These are phyloP conservation scores for Aplysina aerophoba DNA, from an alignment of 37 sponge, comb jelly and placozoan species.

Conservation along the genomic window DNA sequence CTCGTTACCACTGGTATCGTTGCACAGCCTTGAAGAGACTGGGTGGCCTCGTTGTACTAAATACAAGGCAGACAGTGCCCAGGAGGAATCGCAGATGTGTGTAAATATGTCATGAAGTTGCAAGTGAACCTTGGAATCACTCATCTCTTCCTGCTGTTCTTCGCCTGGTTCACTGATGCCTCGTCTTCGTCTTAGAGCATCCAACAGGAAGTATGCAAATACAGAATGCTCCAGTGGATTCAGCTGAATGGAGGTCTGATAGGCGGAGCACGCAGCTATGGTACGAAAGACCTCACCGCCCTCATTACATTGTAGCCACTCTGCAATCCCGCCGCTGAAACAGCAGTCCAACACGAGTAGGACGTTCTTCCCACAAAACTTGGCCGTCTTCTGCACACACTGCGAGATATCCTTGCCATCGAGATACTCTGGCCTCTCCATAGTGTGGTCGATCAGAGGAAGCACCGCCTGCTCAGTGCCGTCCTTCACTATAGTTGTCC, in stretches of 20 bases:
- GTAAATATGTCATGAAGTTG: constrained; percentile 11
- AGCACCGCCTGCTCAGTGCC: constrained; percentile 2
- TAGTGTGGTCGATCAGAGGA: constrained; percentile 11
- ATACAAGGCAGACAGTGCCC: constrained; percentile 29
- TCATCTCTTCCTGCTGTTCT: too few species aligned
- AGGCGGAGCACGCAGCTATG: constrained; percentile 15
- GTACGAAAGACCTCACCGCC: not conserved
- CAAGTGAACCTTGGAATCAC: constrained; percentile 23
- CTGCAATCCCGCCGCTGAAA: constrained; percentile 24
- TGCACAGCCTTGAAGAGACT: constrained; percentile 12
- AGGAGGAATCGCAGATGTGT: constrained; percentile 18
- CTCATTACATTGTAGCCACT: not conserved
- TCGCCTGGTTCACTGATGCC: not conserved
- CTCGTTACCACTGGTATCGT: constrained; percentile 14
- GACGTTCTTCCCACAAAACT: constrained; percentile 21
- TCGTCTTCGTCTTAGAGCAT: not conserved
- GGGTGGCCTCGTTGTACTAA: constrained; percentile 10
- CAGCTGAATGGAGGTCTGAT: constrained; percentile 30
- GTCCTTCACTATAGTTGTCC: constrained; percentile 2
- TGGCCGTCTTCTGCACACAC: not conserved
- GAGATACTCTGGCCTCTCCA: not conserved
- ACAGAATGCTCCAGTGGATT: constrained; percentile 12
- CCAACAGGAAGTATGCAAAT: constrained; percentile 22
- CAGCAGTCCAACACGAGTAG: constrained; percentile 26
- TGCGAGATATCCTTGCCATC: not conserved